These are phyloP conservation scores for Cremastinae sp. DNA, from an alignment of 2,888 invertebrate species.

Conservation along the genomic window DNA sequence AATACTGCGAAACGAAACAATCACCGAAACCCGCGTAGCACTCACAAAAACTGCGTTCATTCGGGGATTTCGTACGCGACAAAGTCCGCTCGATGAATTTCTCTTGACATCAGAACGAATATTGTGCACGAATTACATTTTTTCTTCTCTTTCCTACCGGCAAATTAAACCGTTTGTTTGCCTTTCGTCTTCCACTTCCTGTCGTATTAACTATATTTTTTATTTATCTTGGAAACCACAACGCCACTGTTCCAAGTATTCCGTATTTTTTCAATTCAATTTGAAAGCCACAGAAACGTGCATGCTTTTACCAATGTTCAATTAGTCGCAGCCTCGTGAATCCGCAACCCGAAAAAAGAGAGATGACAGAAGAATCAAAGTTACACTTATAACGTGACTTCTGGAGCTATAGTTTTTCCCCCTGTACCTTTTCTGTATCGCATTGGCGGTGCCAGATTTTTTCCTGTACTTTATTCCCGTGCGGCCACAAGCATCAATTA, in stretches of 20 bases:
- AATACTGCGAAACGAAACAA: constrained; percentile 52
- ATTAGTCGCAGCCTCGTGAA: no score
- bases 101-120: background rate
- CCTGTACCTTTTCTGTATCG: no score
- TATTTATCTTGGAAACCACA: background rate
- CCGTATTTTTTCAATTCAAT: no score
- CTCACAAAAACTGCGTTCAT: constrained; percentile 15
- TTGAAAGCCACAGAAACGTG: background rate
- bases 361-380: no score
- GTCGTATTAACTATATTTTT: background rate
- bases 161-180: constrained; percentile 33
- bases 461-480: no score
- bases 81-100: constrained; percentile 65
- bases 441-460: no score
- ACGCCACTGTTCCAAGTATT: no score
- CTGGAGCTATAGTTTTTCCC: no score
- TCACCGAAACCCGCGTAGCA: constrained; percentile 35
- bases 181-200: background rate
- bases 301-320: no score
- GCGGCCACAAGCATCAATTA: no score
- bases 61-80: constrained; percentile 53
- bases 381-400: no score
- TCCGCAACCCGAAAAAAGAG: no score
- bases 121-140: background rate
- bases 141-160: background rate